Base-by-base conservation (phyloP, 1,140 invertebrate species). In the Spodoptera frugiperda region DNA sequence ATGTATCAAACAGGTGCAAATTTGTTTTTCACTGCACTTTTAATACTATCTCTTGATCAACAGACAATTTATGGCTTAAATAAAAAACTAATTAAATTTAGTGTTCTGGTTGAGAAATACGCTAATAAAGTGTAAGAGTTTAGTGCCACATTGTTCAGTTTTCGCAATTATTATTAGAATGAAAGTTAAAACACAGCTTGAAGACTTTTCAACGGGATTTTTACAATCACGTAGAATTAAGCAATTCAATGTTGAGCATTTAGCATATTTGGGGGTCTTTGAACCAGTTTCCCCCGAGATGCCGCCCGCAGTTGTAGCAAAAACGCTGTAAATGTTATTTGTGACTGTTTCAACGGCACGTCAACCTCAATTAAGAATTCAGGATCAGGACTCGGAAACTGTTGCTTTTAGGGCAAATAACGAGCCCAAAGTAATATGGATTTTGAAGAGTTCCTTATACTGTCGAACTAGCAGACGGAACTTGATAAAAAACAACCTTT, bases 231-330 rank as follows among this genome's bases (percentile, higher is more conserved):
- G 19, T 48, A 4, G 21, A 51, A 68, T 68, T 68, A 53, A 68
- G 48, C 19, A 15, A 68, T 68, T 68, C 65, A 53, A 68, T 53
- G 65, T 68, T 8, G 21, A 10, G 21, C 48, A 33, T 68, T 67
- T 68, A 68, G 65, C 48, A 53, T 68, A 68, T 46, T 6, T 17
- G 65, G 21, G 21, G 65, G 65, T 68, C 65, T 68, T 68, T 68
- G 65, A 68, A 68, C 65, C 65, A 68, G 65, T 68, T 68, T 17
- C 21, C 21, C n/a, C 25, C 46, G 65, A 68, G 44, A 48, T 21
- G 39, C 61, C 59, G 33, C 1, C 59, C 63, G 19, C 46, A 14
- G 63, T 8, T n/a, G 17, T 19, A 21, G 65, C 65, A 53, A 68
- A 51, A 68, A 68, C 25, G 46, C 19, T 48, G 44, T 49, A 65